phyloP scores from a whole-genome alignment of 2,113 vertebrate genomes.

The Psammodynastes pulverulentus region DNA sequence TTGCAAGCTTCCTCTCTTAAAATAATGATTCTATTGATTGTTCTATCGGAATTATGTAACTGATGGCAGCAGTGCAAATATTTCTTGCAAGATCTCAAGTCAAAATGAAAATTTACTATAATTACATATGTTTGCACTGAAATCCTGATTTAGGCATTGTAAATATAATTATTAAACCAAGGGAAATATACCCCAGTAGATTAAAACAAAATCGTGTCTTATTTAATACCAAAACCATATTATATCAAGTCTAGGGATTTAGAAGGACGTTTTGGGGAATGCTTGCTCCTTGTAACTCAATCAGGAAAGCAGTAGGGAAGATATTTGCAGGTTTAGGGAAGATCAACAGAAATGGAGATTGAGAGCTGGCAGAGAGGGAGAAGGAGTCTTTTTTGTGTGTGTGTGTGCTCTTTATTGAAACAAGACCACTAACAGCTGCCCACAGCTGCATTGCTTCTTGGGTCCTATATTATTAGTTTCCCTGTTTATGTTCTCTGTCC shows the following conservation, averaged over 20 bases:
- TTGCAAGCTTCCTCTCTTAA: background rate
- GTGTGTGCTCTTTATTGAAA: background rate
- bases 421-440: background rate
- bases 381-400: background rate
- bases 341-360: background rate
- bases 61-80: background rate
- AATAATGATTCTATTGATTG: background rate
- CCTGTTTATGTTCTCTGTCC: background rate
- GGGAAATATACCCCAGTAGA: constrained; percentile 6
- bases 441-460: background rate
- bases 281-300: constrained; percentile 7
- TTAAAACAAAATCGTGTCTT: background rate
- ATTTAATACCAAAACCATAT: constrained; percentile 7
- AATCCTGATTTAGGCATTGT: background rate
- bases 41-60: background rate
- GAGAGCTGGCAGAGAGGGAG: background rate
- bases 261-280: constrained; percentile 7
- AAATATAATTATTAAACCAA: background rate
- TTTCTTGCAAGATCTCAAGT: background rate
- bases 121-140: background rate
- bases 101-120: background rate
- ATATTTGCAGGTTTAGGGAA: background rate
- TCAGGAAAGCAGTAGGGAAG: background rate
- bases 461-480: background rate
- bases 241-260: background rate